Conservation (phyloP, 2,888 invertebrate species). For the Hemistola chrysoprasaria region DNA sequence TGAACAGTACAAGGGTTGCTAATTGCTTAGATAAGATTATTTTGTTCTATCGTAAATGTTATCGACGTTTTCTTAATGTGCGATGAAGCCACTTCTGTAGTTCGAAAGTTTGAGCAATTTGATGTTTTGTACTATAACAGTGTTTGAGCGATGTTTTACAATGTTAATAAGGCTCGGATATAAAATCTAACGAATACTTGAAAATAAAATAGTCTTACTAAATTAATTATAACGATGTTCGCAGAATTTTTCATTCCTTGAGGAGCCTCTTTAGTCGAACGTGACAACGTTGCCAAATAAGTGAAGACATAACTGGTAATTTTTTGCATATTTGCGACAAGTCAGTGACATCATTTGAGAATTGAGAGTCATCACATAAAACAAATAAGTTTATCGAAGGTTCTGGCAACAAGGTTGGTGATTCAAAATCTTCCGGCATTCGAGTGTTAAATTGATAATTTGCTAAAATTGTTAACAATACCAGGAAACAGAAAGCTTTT, state of each 20-base stretch:
- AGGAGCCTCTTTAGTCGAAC: too few relatives aligned
- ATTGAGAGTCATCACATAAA: constrained; percentile 10
- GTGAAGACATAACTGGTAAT: constrained; percentile 3
- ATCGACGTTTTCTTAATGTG: constrained; percentile 32
- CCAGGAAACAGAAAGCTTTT: constrained; percentile 11
- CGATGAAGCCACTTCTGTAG: constrained; percentile 10
- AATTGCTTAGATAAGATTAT: constrained; percentile 52
- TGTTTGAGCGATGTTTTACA: too few relatives aligned
- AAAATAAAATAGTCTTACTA: too few relatives aligned
- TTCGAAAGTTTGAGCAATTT: too few relatives aligned
- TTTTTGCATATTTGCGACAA: constrained; percentile 6
- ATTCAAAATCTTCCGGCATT: constrained; percentile 27
- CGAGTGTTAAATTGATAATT: constrained; percentile 16
- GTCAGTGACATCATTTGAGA: constrained; percentile 17
- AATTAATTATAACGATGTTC: too few relatives aligned
- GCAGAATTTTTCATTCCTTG: too few relatives aligned
- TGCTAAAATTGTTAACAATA: constrained; percentile 21
- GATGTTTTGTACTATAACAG: too few relatives aligned
- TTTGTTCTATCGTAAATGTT: constrained; percentile 38
- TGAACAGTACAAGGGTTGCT: constrained; percentile 30
- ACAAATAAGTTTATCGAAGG: constrained; percentile 18
- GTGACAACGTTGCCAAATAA: too few relatives aligned
- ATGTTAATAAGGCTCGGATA: too few relatives aligned
- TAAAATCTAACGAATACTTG: too few relatives aligned
- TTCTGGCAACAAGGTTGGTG: constrained; percentile 14